Evolutionary conservation across 2,113 vertebrate genomes (phyloP), one percentile per base, ranked within the genome.

Genomic region (Tragelaphus imberbis): DNA sequence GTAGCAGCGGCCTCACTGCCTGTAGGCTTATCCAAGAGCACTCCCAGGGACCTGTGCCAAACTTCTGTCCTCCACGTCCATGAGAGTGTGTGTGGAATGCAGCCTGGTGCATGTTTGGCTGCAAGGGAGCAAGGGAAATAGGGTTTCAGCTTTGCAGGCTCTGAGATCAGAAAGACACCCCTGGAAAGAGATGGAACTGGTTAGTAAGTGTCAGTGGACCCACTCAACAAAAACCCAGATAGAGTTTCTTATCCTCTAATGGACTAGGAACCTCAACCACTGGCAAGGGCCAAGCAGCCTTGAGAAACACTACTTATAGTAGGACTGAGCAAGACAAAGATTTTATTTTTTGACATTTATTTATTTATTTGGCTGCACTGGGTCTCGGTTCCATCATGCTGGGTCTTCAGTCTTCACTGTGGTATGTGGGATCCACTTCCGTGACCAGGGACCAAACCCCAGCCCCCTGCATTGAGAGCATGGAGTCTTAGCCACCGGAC

Each of bases 71-170:
- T 61, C n/a, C 3, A 47, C 12, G 6, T 36, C 56, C 61, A 1
- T n/a, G 71, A 1, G 7, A n/a, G 19, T 15, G 7, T 0, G 0
- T 81, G 8, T 56, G 47, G 36, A 71, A 75, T 4, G 49, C 21
- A 53, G 28, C 51, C 8, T 12, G 79, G n/a, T 27, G 77, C 14
- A 3, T 44, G 4, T 19, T 44, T n/a, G 49, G 21, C 23, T 47
- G 61, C 55, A n/a, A 90, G 10, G 55, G 2, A 81, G 23, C 47
- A 4, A 10, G 53, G 55, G n/a, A 30, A 80, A 71, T 12, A 2
- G 19, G 25, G 71, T 88, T 84, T 58, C 56, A 19, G 25, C 28
- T 30, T 85, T n/a, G 30, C n/a, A 61, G 77, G 1, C 53, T 90
- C 58, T 81, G 44, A 1, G 12, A 55, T 55, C 68, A 90, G 63